These are phyloP conservation scores for Amphiprion ocellaris DNA, from an alignment of 2,113 vertebrate genomes.

Conservation along the genomic window DNA sequence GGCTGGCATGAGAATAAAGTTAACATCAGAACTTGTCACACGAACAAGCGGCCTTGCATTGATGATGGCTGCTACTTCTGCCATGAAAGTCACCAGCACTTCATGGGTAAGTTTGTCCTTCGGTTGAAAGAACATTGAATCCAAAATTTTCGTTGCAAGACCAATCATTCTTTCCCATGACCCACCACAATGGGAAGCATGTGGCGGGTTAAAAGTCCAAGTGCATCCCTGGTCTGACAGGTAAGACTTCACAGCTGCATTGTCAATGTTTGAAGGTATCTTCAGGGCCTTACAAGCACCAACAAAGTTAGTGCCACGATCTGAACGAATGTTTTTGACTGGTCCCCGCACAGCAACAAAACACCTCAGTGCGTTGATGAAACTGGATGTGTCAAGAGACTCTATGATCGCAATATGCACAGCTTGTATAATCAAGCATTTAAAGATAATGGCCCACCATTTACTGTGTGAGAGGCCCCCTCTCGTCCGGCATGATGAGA, in stretches of 20 bases:
- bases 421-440: too few relatives aligned
- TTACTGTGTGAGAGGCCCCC: too few relatives aligned
- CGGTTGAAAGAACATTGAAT: constrained; percentile 24
- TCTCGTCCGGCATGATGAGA: too few relatives aligned
- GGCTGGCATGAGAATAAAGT: constrained; percentile 22
- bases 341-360: too few relatives aligned
- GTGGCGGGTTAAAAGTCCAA: constrained; percentile 34
- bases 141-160: constrained; percentile 26
- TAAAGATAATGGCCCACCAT: too few relatives aligned
- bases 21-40: constrained; percentile 26
- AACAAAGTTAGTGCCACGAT: constrained; percentile 26
- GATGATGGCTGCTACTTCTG: constrained; percentile 22
- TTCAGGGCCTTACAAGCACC: constrained; percentile 36
- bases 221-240: constrained; percentile 13
- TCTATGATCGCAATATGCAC: too few relatives aligned
- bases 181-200: background rate
- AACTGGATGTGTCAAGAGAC: too few relatives aligned
- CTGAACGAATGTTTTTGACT: too few relatives aligned
- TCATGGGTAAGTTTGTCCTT: constrained; percentile 27
- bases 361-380: too few relatives aligned
- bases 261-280: constrained; percentile 42
- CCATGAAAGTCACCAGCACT: constrained; percentile 36
- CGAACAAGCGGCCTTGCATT: constrained; percentile 23
- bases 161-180: constrained; percentile 49
- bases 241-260: constrained; percentile 14